A percentile compares a stretch with the other conserved stretches of the same genome.
These are phyloP conservation scores for Spilogale gracilis DNA, from an alignment of 2,113 vertebrate species.

Conservation along the genomic window DNA sequence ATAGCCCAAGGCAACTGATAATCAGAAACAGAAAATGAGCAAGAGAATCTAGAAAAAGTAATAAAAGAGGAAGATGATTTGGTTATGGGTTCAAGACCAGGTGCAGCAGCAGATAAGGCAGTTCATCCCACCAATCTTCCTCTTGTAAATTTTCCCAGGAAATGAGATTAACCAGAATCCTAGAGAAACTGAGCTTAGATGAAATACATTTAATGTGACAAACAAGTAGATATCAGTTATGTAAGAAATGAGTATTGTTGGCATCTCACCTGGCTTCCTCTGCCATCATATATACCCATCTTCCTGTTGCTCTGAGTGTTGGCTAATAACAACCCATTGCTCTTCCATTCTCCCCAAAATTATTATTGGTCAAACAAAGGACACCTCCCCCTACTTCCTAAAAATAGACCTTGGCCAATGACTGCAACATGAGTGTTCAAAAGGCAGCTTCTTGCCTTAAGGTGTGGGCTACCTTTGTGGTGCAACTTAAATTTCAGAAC, in stretches of 20 bases:
- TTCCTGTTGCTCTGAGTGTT: not conserved
- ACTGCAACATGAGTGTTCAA: not conserved
- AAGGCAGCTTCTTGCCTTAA: not conserved
- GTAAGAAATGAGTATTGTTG: not conserved
- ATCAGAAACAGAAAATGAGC: not conserved
- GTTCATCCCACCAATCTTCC: not conserved
- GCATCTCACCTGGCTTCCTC: not conserved
- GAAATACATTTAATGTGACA: not conserved
- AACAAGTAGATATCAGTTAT: not conserved
- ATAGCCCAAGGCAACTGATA: not conserved
- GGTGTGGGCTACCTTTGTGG: not conserved
- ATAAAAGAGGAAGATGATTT: not conserved
- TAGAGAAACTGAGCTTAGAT: not conserved
- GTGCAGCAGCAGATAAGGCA: not conserved
- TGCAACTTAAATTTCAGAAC: not conserved
- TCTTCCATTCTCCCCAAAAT: not conserved
- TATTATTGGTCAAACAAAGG: not conserved
- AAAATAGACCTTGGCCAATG: not conserved
- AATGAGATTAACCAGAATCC: not conserved
- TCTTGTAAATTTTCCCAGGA: not conserved
- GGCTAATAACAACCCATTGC: not conserved
- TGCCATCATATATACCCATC: accelerated
- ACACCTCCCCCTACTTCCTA: accelerated
- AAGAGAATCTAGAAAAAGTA: not conserved
- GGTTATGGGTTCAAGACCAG: not conserved